A percentile compares a stretch with the other conserved stretches of the same genome.
Conservation (phyloP, 2,113 vertebrate species). For the Colius striatus region DNA sequence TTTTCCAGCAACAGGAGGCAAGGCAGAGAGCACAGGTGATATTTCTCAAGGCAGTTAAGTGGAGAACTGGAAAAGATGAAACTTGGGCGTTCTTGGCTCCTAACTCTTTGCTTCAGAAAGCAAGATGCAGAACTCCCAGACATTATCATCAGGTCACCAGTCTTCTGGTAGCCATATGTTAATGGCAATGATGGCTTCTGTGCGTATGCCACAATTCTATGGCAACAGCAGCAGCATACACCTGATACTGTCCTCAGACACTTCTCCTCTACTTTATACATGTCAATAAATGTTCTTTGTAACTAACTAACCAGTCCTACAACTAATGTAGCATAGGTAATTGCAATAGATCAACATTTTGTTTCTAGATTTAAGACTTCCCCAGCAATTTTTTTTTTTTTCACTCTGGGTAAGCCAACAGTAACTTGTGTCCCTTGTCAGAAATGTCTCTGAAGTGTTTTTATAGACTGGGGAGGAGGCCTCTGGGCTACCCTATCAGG, state of each 20-base stretch:
- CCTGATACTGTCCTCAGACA: neutral
- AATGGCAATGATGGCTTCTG: constrained; percentile 12
- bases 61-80: constrained; percentile 9
- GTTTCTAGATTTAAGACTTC: neutral
- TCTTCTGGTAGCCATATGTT: neutral
- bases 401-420: neutral
- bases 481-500: neutral
- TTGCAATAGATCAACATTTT: neutral
- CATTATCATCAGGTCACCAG: neutral
- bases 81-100: neutral
- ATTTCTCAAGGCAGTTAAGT: constrained; percentile 15
- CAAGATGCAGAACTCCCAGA: neutral
- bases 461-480: neutral
- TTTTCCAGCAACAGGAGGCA: constrained; percentile 1
- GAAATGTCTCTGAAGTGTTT: neutral
- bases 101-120: constrained; percentile 25
- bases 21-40: neutral
- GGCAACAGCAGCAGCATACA: neutral
- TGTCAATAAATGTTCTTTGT: neutral
- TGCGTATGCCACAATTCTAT: neutral
- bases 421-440: neutral
- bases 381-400: neutral
- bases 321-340: neutral
- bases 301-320: neutral
- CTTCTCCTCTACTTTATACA: neutral